Conservation (phyloP, 2,888 invertebrate species). For the Drosophila nigricruria region DNA sequence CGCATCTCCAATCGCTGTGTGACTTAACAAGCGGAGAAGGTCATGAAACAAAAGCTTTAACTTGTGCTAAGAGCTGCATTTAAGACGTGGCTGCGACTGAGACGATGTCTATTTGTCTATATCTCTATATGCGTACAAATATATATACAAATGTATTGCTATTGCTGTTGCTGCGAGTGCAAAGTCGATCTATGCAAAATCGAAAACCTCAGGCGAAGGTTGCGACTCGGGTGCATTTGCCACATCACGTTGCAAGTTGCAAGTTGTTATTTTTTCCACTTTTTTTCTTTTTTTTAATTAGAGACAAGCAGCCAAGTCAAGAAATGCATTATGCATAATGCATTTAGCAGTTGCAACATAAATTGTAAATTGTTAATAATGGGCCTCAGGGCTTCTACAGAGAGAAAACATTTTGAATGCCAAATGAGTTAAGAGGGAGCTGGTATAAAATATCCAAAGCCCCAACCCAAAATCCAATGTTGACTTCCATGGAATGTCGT, state of each 20-base stretch:
- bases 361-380: constrained; percentile 72
- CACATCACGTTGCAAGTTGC: constrained; percentile 28
- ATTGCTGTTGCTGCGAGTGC: constrained; percentile 5
- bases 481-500: constrained; percentile 65
- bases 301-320: constrained; percentile 16
- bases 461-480: constrained; percentile 22
- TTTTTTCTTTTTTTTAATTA: constrained; percentile 36
- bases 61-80: constrained; percentile 39
- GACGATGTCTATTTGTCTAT: background rate
- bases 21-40: constrained; percentile 48
- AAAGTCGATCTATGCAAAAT: constrained; percentile 44
- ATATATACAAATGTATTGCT: background rate
- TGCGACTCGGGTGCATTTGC: constrained; percentile 30
- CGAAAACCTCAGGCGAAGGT: constrained; percentile 58
- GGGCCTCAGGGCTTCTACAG: constrained; percentile 25
- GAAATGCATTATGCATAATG: constrained; percentile 60
- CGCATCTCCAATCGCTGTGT: constrained; percentile 10
- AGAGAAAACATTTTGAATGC: constrained; percentile 69
- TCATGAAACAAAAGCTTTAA: constrained; percentile 51
- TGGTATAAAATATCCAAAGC: constrained; percentile 16
- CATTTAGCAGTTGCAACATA: constrained; percentile 57
- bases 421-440: constrained; percentile 56
- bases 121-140: background rate
- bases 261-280: constrained; percentile 12
- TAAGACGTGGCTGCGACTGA: constrained; percentile 18